Base-by-base conservation (phyloP, 2,888 invertebrate genomes). In the Drosophila mercatorum region DNA sequence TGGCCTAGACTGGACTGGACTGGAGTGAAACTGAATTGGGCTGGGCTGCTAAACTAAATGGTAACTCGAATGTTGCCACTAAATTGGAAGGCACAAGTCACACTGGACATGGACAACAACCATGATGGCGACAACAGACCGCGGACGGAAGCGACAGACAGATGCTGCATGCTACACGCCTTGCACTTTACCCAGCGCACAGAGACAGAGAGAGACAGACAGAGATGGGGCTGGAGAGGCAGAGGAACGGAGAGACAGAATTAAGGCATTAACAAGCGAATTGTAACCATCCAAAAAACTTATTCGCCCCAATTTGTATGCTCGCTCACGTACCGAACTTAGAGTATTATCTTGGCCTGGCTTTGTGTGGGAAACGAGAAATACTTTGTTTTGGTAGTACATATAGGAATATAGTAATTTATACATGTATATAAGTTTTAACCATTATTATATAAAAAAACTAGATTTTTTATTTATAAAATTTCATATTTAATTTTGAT, bases 141-240 rank as follows among this genome's bases (percentile, higher is more conserved):
- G 82, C 59, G 44, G 58, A 59, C 64, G 31, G 49, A 22, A 31
- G 31, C 41, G 51, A 67, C 68, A 59, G 71, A 73, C 75, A 68
- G 71, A 86, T 83, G 86, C 77, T 83, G 75, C 74, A 80, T 80
- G 81, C 81, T 78, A 78, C 78, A 78, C 57, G 72, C 72, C 64
- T 80, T 81, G 81, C 86, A 85, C 76, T 81, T 82, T 76, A 59
- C 57, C 41, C 56, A 58, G 57, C 56, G 52, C 41, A 0, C 52
- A 22, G 52, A 22, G 22, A 22, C 1, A 22, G 22, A 22, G 22
- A 22, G 6, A 17, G 17, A 0, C 11, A 51, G 3, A 34, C 12
- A 0, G 11, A 22, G 1, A 38, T 3, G 5, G 52, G 2, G 22
- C 22, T 4, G 17, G 17, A 51, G 51, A 0, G 52, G 6, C 3